Base-by-base conservation (phyloP, 2,797 vertebrate genomes). In the Phrynocephalus vlangalii region DNA sequence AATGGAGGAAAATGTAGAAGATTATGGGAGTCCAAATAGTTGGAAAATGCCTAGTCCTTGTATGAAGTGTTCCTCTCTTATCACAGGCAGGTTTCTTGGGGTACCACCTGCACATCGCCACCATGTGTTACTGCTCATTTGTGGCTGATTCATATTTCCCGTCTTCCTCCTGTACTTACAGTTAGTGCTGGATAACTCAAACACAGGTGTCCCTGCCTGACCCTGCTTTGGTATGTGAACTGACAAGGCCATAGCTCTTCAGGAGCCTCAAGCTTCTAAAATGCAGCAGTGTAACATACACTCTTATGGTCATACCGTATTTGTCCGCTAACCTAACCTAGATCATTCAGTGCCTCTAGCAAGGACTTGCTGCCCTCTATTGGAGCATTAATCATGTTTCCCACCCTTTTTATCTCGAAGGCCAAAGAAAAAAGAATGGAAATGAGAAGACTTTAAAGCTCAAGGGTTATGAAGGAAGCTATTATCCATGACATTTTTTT, bases 341-440 rank as follows among this genome's bases (percentile, higher is more conserved):
- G 24, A 5, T 24, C 71, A n/a, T 70, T 63, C 20, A 26, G 6
- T 13, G 5, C 50, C 33, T 81, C 33, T 33, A 77, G 33, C 28
- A 63, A 66, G 79, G 33, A 50, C 15, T 3, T 90, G 66, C 63
- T 87, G 63, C 78, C 82, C 71, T 87, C 89, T 82, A 50, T 48
- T 82, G 86, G 28, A 38, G 0, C 70, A 33, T 81, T 38, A 0
- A 70, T 72, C 1, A 9, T 38, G 30, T 30, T n/a, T 33, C 1
- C 13, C 78, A 56, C 11, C 26, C 2, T 76, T 48, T 1, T 56
- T 22, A 71, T 76, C 1, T 63, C 2, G 1, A 77, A 84, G 73
- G 63, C 63, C 3, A 18, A 22, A 18, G n/a, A 20, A 26, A 28
- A 20, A 26, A 28, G 22, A 13, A 10, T 56, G 11, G 24, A 28